Conservation (phyloP, 2,797 vertebrate genomes). For the Chelmon rostratus region DNA sequence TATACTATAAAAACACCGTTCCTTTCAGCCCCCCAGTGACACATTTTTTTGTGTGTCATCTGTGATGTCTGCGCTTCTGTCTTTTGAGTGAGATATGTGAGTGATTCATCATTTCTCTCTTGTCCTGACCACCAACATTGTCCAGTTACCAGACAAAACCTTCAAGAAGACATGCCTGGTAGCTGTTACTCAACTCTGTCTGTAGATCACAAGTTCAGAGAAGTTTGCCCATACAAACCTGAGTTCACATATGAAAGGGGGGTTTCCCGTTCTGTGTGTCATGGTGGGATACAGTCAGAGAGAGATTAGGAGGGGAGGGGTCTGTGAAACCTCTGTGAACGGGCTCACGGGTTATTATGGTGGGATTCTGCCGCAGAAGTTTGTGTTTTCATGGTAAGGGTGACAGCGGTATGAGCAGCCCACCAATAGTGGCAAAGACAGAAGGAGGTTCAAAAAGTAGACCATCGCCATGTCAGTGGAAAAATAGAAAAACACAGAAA, state of each 20-base stretch:
- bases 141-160: not conserved
- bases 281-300: conserved; percentile 76
- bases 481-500: conserved; percentile 56
- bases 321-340: conserved; percentile 42
- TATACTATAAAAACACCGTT: conserved; percentile 22
- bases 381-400: not conserved
- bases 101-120: conserved; percentile 49
- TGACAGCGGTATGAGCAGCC: conserved; percentile 6
- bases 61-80: not conserved
- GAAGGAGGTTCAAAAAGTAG: conserved; percentile 24
- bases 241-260: conserved; percentile 49
- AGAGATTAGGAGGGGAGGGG: conserved; percentile 51
- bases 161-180: not conserved
- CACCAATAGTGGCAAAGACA: conserved; percentile 25
- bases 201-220: conserved; percentile 42
- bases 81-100: conserved; percentile 9
- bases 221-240: conserved; percentile 34
- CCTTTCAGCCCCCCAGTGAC: not conserved
- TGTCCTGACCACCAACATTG: conserved; percentile 2
- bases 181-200: conserved; percentile 54
- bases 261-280: conserved; percentile 57
- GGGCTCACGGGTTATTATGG: conserved; percentile 4
- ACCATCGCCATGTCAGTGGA: conserved; percentile 49
- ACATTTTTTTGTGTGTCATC: conserved; percentile 7
- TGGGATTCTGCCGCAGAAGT: conserved; percentile 23